Percentiles rank a stretch among this genome's conserved stretches.
Evolutionary conservation across 1,140 invertebrate species (phyloP).

Genomic region (Rhyzopertha dominica): DNA sequence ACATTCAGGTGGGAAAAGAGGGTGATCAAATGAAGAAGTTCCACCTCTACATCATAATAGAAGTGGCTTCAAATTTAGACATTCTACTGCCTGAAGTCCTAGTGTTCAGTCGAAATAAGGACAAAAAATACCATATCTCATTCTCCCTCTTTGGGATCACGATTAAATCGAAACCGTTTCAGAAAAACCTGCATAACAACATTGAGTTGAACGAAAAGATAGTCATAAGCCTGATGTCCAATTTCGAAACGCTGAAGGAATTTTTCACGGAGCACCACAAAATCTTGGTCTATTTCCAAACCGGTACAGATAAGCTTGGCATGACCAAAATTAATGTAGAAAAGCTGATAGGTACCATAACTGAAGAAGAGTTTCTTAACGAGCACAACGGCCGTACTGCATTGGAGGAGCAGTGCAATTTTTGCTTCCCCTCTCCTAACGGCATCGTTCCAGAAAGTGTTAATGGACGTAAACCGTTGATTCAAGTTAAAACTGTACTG

Average conservation of each 20-base stretch:
- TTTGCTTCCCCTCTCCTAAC: slow-evolving; percentile 27
- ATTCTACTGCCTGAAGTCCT: slow-evolving; percentile 33
- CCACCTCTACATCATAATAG: slow-evolving; percentile 31
- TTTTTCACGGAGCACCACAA: slow-evolving; percentile 31
- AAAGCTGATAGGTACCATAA: slow-evolving; percentile 8
- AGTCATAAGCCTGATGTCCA: slow-evolving; percentile 34
- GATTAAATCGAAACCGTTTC: slow-evolving; percentile 39
- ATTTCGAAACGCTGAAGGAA: slow-evolving; percentile 20
- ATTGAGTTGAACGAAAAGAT: slow-evolving; percentile 37
- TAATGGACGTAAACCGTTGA: slow-evolving; percentile 11
- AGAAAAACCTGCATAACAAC: slow-evolving; percentile 26
- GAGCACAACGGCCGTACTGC: no score
- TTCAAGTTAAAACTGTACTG: slow-evolving; percentile 7
- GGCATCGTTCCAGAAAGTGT: slow-evolving; percentile 23
- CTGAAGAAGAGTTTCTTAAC: not conserved
- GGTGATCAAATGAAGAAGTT: slow-evolving; percentile 17
- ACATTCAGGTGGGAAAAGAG: slow-evolving; percentile 25
- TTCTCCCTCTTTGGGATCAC: slow-evolving; percentile 37
- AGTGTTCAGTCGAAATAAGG: slow-evolving; percentile 28
- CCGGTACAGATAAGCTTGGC: slow-evolving; percentile 30
- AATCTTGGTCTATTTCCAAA: slow-evolving; percentile 31
- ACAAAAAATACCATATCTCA: slow-evolving; percentile 30
- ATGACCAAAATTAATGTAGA: slow-evolving; percentile 26
- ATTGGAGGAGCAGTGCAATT: slow-evolving; percentile 10
- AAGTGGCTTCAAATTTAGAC: slow-evolving; percentile 33